phyloP scores from a whole-genome alignment of 2,797 vertebrate species.

The Micrastur ruficollis region DNA sequence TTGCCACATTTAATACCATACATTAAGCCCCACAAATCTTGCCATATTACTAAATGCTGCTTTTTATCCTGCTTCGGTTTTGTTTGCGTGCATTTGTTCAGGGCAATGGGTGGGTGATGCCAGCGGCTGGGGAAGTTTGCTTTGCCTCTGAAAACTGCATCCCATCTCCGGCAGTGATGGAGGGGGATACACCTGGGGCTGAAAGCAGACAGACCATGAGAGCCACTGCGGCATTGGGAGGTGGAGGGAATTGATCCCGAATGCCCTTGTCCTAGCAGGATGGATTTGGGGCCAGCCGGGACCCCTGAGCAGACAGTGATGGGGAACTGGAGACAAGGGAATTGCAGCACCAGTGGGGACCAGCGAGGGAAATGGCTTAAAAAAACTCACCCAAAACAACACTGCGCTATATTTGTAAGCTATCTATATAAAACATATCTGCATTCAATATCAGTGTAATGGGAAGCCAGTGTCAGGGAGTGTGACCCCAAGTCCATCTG shows the following conservation, averaged over 20 bases:
- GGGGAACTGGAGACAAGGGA: neutral
- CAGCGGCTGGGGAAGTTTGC: rapidly evolving
- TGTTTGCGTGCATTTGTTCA: neutral
- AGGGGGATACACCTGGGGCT: neutral
- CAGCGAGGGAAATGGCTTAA: neutral
- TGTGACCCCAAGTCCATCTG: conserved; percentile 54
- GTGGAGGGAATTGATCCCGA: neutral
- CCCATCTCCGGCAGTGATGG: rapidly evolving
- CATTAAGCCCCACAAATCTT: conserved; percentile 44
- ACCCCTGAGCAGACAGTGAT: rapidly evolving
- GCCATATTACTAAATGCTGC: neutral
- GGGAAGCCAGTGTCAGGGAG: conserved; percentile 56
- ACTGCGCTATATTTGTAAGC: neutral
- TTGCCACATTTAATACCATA: conserved; percentile 9
- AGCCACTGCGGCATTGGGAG: rapidly evolving
- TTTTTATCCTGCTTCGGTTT: neutral
- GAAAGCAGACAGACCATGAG: neutral
- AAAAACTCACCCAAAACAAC: neutral
- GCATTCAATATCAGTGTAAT: conserved; percentile 49
- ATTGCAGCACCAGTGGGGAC: neutral
- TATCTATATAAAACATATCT: conserved; percentile 27
- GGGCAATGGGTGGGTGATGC: neutral
- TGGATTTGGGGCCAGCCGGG: neutral
- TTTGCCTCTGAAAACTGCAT: neutral
- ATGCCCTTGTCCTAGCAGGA: neutral